Base-by-base conservation (phyloP, 2,797 vertebrate species). In the Australoheros facetus region DNA sequence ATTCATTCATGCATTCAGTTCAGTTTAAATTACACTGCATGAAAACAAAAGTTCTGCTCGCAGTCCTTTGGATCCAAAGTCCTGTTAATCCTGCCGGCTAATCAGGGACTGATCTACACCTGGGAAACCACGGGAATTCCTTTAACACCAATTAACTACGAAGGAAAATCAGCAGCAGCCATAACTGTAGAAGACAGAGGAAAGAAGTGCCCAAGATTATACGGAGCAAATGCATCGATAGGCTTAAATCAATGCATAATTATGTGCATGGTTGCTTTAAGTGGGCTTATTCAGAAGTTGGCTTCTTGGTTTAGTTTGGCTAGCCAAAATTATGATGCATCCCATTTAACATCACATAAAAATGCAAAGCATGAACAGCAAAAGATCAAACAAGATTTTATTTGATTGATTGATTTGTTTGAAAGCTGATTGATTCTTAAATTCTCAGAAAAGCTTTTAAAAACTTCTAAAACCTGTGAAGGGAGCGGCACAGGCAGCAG, bases 131-230 rank as follows among this genome's bases (percentile, higher is more conserved):
- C 79, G 56, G 75, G 80, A 78, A 45, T 3, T 30, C 77, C 69
- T 77, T 81, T 87, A 78, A 82, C 80, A 75, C 45, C 45, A 78
- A 84, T 86, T 87, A 86, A 64, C 58, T 59, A 11, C 39, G 59
- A 55, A 30, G 28, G 51, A 72, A 78, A 73, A 53, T 30, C 76
- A 78, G 71, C 78, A 71, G 81, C 5, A 3, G 53, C 6, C 3
- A 13, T 11, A 39, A 56, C 53, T 73, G 56, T 55, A 14, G 34
- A 56, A 4, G 42, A 21, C 4, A 62, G 19, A 11, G 26, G 23
- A 56, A 17, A 30, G 14, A 13, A 70, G 19, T 45, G 7, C 9
- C 5, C 16, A 19, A 0, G 16, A 51, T 28, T 69, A 56, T 21
- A 66, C 7, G 3, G 0, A 30, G 54, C 12, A 7, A 56, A 56